Percentiles rank a stretch among this genome's conserved stretches.
Conservation (phyloP, 1,140 invertebrate genomes). For the Eupristina koningsbergeri region DNA sequence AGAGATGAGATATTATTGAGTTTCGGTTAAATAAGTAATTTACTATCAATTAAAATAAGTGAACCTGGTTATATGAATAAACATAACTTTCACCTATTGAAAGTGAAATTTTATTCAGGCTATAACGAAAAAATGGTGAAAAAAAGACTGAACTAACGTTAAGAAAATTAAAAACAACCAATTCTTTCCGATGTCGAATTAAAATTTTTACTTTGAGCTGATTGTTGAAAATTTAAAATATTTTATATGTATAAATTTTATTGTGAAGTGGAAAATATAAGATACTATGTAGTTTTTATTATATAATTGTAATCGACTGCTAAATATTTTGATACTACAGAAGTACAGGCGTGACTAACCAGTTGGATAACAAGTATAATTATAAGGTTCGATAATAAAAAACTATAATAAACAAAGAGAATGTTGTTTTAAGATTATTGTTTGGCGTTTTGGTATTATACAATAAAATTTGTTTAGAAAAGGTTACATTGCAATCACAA, state of each 20-base stretch:
- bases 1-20: too few relatives aligned
- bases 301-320: background rate
- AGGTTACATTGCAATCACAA: background rate
- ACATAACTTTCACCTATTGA: background rate
- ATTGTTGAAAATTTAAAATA: background rate
- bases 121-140: background rate
- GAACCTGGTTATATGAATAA: background rate
- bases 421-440: background rate
- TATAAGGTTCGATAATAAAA: background rate
- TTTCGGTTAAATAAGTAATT: too few relatives aligned
- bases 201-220: background rate
- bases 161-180: background rate
- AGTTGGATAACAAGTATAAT: background rate
- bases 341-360: background rate
- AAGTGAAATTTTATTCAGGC: background rate
- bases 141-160: background rate
- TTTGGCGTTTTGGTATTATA: background rate
- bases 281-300: background rate
- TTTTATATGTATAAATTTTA: background rate
- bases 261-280: background rate
- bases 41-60: too few relatives aligned
- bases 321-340: background rate
- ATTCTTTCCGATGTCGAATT: background rate
- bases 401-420: background rate
- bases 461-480: background rate